phyloP scores from a whole-genome alignment of 2,888 invertebrate genomes.

The Piscicola geometra region DNA sequence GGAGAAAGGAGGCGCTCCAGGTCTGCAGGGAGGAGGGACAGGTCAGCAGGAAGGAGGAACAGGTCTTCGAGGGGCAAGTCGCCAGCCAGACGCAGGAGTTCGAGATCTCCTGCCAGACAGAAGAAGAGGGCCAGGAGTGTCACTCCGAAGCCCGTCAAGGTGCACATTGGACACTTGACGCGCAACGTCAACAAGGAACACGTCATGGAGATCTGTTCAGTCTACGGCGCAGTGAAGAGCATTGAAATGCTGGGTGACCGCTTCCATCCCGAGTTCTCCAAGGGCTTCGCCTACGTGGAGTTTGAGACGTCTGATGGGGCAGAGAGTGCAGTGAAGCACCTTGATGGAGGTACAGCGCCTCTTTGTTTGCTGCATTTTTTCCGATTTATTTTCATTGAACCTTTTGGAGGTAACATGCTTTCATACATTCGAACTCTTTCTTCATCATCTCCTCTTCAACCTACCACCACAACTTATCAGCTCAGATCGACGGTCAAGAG shows the following conservation, averaged over 20 bases:
- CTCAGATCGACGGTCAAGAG: constrained; percentile 92
- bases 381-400: too few species aligned
- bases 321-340: constrained; percentile 96
- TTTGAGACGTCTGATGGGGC: constrained; percentile 89
- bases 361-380: not conserved
- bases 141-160: constrained; percentile 82
- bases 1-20: not conserved
- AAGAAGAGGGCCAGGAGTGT: constrained; percentile 66
- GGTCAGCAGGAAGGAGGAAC: not conserved
- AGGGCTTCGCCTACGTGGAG: constrained; percentile 91
- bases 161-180: constrained; percentile 86
- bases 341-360: constrained; percentile 87
- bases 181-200: constrained; percentile 75
- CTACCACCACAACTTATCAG: constrained; percentile 56
- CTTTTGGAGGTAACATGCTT: not conserved
- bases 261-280: constrained; percentile 78
- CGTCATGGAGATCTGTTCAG: constrained; percentile 54
- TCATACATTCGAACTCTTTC: not conserved
- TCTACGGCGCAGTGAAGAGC: constrained; percentile 67
- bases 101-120: constrained; percentile 58
- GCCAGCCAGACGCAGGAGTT: constrained; percentile 8
- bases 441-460: too few species aligned
- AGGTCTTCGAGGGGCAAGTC: not conserved
- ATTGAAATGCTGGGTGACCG: constrained; percentile 86
- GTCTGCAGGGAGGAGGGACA: constrained; percentile 8